Conservation (phyloP, 1,140 invertebrate species). For the Drosophila teissieri region DNA sequence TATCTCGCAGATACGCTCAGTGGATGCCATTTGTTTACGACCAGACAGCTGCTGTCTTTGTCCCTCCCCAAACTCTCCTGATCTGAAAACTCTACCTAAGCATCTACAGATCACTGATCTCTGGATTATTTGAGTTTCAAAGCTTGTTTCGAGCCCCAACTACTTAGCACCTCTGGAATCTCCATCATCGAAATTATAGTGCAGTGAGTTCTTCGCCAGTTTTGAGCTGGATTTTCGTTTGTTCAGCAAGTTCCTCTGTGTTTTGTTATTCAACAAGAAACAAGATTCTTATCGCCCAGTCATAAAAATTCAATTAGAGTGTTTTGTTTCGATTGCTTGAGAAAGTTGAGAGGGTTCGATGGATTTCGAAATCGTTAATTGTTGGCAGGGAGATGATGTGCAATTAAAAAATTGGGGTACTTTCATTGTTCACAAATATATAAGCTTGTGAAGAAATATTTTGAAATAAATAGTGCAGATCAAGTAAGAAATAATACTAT, state of each 20-base stretch:
- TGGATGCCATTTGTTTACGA: conserved; percentile 46
- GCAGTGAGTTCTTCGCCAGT: conserved; percentile 73
- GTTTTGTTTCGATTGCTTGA: conserved; percentile 35
- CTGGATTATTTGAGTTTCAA: conserved; percentile 1
- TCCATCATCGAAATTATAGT: conserved; percentile 3
- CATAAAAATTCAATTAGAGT: conserved; percentile 73
- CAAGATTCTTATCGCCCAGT: conserved; percentile 68
- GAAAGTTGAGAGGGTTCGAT: conserved; percentile 6
- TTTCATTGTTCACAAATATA: no score
- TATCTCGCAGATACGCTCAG: conserved; percentile 36
- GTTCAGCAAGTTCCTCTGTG: conserved; percentile 41
- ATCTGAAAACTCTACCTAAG: conserved; percentile 9
- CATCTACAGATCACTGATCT: conserved; percentile 21
- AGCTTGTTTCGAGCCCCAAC: conserved; percentile 13
- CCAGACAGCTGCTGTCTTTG: conserved; percentile 49
- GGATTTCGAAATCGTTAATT: conserved; percentile 23
- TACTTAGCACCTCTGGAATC: conserved; percentile 61
- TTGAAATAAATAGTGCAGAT: no score
- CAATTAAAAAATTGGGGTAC: not conserved
- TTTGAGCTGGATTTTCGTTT: conserved; percentile 34
- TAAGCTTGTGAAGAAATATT: no score
- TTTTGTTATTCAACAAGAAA: conserved; percentile 7
- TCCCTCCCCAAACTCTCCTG: not conserved
- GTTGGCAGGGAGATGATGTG: conserved; percentile 1
- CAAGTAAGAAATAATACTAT: no score